A percentile compares a stretch with the other conserved stretches of the same genome.
Evolutionary conservation across 2,113 vertebrate species (phyloP).

Genomic region (Melanocharis versteri): DNA sequence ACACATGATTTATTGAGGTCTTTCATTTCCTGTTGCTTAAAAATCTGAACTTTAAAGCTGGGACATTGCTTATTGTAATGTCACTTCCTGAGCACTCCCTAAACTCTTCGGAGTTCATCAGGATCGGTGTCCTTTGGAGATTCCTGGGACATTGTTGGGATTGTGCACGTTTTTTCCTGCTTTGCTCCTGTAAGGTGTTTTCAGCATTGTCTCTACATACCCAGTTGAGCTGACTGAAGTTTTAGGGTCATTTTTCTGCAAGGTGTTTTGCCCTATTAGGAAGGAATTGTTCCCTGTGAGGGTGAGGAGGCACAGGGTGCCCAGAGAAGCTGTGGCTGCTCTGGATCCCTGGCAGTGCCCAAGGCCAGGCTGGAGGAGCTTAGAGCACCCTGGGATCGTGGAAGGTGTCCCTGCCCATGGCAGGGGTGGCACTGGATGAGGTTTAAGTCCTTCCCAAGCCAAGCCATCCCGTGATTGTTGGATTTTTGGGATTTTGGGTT

Average conservation of each 20-base stretch:
- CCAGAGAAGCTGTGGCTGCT: background rate
- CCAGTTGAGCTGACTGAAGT: background rate
- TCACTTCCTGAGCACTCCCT: background rate
- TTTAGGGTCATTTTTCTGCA: background rate
- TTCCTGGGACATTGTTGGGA: background rate
- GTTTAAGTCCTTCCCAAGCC: background rate
- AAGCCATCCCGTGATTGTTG: fast-evolving
- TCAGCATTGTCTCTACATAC: background rate
- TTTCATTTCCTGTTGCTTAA: background rate
- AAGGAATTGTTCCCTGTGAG: fast-evolving
- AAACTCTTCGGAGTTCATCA: fast-evolving
- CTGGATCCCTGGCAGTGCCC: background rate
- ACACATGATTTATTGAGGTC: background rate
- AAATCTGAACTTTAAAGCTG: background rate
- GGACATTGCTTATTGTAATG: background rate
- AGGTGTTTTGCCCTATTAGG: fast-evolving
- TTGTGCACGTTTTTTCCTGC: background rate
- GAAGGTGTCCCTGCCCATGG: background rate
- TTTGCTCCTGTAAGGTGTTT: background rate
- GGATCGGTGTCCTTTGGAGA: background rate
- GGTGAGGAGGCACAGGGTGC: background rate
- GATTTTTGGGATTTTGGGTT: no score
- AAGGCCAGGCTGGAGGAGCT: background rate
- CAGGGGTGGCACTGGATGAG: fast-evolving
- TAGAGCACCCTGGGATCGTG: fast-evolving